Evolutionary conservation across 2,797 vertebrate species (phyloP).

Genomic region (Macrochelys suwanniensis): DNA sequence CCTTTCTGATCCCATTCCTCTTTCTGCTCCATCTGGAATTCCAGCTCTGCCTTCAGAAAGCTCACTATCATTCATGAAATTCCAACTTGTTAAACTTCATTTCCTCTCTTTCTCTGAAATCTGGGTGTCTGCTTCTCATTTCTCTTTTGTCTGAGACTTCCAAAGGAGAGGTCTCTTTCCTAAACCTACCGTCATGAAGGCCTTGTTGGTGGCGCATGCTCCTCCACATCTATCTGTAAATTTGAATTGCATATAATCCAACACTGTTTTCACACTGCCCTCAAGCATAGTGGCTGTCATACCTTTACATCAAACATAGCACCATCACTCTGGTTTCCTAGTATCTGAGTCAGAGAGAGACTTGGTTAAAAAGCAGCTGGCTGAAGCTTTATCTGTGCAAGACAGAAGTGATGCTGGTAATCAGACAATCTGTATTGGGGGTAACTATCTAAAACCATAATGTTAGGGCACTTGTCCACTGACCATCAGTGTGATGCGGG

Average conservation of each 20-base stretch:
- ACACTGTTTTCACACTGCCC: not conserved
- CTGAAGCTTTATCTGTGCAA: not conserved
- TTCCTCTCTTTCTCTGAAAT: not conserved
- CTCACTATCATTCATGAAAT: not conserved
- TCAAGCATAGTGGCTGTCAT: not conserved
- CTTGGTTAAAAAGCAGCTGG: too few relatives aligned
- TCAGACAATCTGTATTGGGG: not conserved
- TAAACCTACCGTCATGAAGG: not conserved
- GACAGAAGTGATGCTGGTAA: not conserved
- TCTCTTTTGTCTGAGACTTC: not conserved
- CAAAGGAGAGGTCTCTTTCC: not conserved
- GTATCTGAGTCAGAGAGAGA: not conserved
- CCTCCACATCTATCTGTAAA: not conserved
- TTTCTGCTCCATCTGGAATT: not conserved
- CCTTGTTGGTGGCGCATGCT: not conserved
- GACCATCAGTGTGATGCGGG: not conserved
- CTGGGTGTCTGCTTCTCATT: not conserved
- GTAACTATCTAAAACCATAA: not conserved
- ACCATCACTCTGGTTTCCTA: not conserved
- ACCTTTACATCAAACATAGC: not conserved
- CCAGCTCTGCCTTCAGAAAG: not conserved
- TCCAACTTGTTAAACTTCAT: not conserved
- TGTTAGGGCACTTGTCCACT: not conserved
- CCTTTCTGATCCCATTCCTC: not conserved
- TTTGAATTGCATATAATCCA: not conserved